Evolutionary conservation across 1,140 invertebrate genomes (phyloP).

Genomic region (Drosophila eugracilis): DNA sequence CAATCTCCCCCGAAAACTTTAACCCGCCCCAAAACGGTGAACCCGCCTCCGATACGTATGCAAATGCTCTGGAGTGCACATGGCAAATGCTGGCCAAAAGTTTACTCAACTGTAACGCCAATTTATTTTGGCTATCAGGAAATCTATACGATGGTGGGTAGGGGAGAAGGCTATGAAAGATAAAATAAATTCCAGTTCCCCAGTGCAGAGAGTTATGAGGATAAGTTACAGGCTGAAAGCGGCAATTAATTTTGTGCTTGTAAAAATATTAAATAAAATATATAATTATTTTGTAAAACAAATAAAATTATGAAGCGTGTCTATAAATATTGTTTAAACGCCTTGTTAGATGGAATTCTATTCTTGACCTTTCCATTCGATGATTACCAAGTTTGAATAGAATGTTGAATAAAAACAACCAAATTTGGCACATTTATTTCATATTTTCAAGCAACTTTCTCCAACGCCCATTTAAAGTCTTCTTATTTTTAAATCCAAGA

Average conservation of each 20-base stretch:
- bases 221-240: conserved; percentile 1
- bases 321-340: too few species aligned
- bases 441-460: background rate
- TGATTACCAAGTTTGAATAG: too few species aligned
- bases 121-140: conserved; percentile 50
- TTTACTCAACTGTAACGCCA: conserved; percentile 62
- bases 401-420: too few species aligned
- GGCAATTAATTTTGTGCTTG: too few species aligned
- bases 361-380: too few species aligned
- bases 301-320: too few species aligned
- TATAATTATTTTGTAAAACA: background rate
- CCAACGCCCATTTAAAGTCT: background rate
- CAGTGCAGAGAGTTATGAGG: background rate
- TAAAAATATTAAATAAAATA: too few species aligned
- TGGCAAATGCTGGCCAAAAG: conserved; percentile 49
- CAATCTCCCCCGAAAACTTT: conserved; percentile 25
- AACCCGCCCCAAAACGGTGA: conserved; percentile 10
- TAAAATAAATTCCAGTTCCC: background rate
- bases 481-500: background rate
- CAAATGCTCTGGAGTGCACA: conserved; percentile 69
- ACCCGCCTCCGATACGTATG: conserved; percentile 46
- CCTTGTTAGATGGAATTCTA: too few species aligned
- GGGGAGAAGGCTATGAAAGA: background rate
- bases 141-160: conserved; percentile 26
- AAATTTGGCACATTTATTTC: too few species aligned